Percentiles rank a stretch among this genome's conserved stretches.
phyloP scores from a whole-genome alignment of 2,888 invertebrate species.

The Apocheima hispidaria region DNA sequence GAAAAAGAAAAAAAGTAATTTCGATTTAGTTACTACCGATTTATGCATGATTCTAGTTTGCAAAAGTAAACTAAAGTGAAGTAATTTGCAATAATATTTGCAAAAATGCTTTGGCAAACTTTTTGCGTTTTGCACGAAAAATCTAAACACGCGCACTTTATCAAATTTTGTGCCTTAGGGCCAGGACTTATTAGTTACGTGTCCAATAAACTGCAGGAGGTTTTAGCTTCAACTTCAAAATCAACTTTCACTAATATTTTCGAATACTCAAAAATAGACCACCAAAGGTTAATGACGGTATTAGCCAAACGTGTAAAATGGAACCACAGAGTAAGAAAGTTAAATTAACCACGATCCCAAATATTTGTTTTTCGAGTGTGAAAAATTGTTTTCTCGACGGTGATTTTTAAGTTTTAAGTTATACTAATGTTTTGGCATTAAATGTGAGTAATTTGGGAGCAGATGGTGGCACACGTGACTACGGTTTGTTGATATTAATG shows the following conservation, averaged over 20 bases:
- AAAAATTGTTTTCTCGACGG: slow-evolving; percentile 79
- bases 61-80: no score
- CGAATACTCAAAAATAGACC: slow-evolving; percentile 66
- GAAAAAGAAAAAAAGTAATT: no score
- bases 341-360: slow-evolving; percentile 67
- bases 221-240: neutral
- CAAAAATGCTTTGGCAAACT: no score
- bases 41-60: no score
- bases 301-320: slow-evolving; percentile 39
- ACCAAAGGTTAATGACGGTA: slow-evolving; percentile 50
- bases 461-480: slow-evolving; percentile 76
- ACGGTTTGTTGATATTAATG: slow-evolving; percentile 61
- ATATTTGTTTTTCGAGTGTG: slow-evolving; percentile 81
- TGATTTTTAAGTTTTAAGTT: slow-evolving; percentile 71
- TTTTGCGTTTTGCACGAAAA: no score
- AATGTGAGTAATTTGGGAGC: slow-evolving; percentile 67
- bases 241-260: neutral
- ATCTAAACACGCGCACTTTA: no score
- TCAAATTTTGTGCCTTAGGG: no score
- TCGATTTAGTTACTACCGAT: no score
- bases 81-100: no score
- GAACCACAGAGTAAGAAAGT: slow-evolving; percentile 56
- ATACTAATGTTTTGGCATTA: slow-evolving; percentile 82
- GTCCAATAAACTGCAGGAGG: neutral
- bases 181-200: no score